Evolutionary conservation across 2,888 invertebrate genomes (phyloP).

Genomic region (Halocaridina rubra): DNA sequence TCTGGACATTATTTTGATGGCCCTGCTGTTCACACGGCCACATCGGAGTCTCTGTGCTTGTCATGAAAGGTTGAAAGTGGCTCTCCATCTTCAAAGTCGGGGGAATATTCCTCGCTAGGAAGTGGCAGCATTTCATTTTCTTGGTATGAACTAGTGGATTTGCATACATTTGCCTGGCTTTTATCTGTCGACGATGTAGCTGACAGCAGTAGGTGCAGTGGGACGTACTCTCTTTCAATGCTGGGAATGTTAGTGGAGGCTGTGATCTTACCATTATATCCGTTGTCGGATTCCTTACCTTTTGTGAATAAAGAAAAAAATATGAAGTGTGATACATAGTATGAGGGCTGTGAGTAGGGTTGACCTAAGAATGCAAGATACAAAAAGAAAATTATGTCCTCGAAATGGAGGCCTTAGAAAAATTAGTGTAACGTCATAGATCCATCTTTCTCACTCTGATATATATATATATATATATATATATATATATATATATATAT

Average conservation of each 20-base stretch:
- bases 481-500: too few species aligned
- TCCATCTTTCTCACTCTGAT: too few species aligned
- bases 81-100: not conserved
- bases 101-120: not conserved
- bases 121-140: not conserved
- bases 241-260: slow-evolving; percentile 16
- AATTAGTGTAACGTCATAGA: too few species aligned
- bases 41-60: too few species aligned
- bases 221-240: slow-evolving; percentile 36
- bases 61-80: not conserved
- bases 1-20: too few species aligned
- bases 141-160: not conserved
- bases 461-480: too few species aligned
- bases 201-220: slow-evolving; percentile 29
- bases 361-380: too few species aligned
- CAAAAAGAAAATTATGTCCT: too few species aligned
- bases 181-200: not conserved
- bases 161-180: not conserved
- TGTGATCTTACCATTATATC: not conserved
- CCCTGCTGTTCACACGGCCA: too few species aligned
- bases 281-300: not conserved
- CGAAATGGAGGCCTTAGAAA: too few species aligned
- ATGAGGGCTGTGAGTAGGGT: too few species aligned
- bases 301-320: not conserved
- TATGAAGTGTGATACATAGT: too few species aligned